Percentiles rank a stretch among this genome's conserved stretches.
phyloP scores from a whole-genome alignment of 2,888 invertebrate genomes.

The Synergus gifuensis region DNA sequence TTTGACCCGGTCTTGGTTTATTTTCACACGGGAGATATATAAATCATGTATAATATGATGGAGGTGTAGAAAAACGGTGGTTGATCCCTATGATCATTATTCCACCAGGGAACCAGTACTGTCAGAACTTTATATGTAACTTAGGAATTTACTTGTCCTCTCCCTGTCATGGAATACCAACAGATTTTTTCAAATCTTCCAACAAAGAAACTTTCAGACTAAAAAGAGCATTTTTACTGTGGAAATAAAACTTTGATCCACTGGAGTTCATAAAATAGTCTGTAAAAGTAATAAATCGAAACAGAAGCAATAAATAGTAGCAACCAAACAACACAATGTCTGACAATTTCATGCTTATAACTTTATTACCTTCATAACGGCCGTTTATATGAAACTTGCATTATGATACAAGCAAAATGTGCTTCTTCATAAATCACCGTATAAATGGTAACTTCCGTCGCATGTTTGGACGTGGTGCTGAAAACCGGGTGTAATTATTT shows the following conservation, averaged over 20 bases:
- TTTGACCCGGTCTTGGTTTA: constrained; percentile 26
- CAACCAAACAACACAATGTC: not conserved
- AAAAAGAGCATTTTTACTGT: not conserved
- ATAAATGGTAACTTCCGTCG: not conserved
- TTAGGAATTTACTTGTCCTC: constrained; percentile 18
- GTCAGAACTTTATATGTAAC: constrained; percentile 33
- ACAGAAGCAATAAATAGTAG: not conserved
- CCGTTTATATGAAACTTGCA: not conserved
- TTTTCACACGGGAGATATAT: constrained; percentile 31
- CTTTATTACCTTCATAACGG: not conserved
- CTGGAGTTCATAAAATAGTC: no score
- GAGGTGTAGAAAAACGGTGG: constrained; percentile 18
- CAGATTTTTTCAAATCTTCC: constrained; percentile 1
- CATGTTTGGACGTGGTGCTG: constrained; percentile 1
- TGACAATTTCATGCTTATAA: not conserved
- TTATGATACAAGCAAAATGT: not conserved
- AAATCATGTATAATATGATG: constrained; percentile 34
- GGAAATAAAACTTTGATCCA: not conserved
- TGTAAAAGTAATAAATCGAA: not conserved
- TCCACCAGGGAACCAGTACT: constrained; percentile 28
- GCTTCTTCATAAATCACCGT: constrained; percentile 2
- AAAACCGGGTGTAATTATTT: constrained; percentile 31
- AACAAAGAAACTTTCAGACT: not conserved
- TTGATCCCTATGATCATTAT: constrained; percentile 37
- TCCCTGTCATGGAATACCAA: not conserved